Base-by-base conservation (phyloP, 2,797 vertebrate genomes). In the Sebastes hubbsi region DNA sequence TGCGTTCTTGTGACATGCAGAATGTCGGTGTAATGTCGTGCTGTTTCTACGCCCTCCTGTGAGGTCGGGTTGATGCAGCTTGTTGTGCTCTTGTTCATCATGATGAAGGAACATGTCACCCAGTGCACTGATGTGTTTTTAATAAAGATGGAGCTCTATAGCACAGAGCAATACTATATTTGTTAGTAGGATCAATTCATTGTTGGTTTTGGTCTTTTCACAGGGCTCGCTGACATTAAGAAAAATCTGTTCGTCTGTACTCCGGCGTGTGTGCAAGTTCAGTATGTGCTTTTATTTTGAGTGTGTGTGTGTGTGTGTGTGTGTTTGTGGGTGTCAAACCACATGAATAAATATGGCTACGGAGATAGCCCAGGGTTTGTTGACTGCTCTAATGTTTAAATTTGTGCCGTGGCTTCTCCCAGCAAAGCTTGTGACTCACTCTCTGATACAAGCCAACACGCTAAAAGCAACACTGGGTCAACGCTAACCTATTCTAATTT, bases 321-420 rank as follows among this genome's bases (percentile, higher is more conserved):
- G 79, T 64, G 76, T 79, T 14, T 25, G 72, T 87, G 76, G 46
- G 87, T 84, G 90, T 91, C 84, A 85, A 63, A 87, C 78, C 83
- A 83, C 81, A 90, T 92, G 80, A 92, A 91, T 91, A 93, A 93
- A 92, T 89, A 81, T 88, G 83, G 70, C 88, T 80, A 80, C n/a
- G 18, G 82, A 87, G 81, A 89, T 85, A 81, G 91, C 88, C 89
- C 78, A 75, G 82, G 86, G 94, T 93, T 85, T 92, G 89, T 91
- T 92, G 91, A 92, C 88, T 83, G 76, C 86, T 90, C 83, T 83
- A 83, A 91, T 92, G 90, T 92, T 90, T 88, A 90, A 91, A 93
- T 90, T 78, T 90, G 82, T 84, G 84, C 72, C 52, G 69, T 52
- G 63, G 80, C 81, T 77, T 86, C 85, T 88, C 81, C 64, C 62